Evolutionary conservation across 2,888 invertebrate genomes (phyloP), one percentile per base, ranked within the genome.

Genomic region (Pollenia griseotomentosa): DNA sequence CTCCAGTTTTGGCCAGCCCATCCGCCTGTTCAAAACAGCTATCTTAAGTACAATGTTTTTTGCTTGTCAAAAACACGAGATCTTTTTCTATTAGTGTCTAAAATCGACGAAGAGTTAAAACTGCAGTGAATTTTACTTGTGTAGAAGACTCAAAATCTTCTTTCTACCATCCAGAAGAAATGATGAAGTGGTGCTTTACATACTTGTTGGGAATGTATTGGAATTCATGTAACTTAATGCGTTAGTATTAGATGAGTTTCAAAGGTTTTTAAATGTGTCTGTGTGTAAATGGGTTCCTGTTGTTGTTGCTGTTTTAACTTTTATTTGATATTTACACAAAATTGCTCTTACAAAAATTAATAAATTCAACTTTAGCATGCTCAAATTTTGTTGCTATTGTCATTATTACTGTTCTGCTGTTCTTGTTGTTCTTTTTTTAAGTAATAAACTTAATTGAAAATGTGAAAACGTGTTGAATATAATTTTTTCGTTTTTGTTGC

Each of bases 321-420:
- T 83, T 61, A 73, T 71, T 71, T 86, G 61, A 77, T 66, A 63
- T 83, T 89, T 90, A 92, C 92, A 92, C 91, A 91, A 90, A 91
- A 91, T 91, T 91, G 91, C 91, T 91, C 90, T 91, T 92, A 92
- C 90, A 91, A 90, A 91, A 92, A 92, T 91, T 92, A 92, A 92
- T 91, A 91, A 91, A 91, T 91, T 87, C 88, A 90, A 90, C 89
- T 89, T 92, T 91, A 89, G 89, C 89, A 89, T 81, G 23, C 42
- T 81, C 87, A 78, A 70, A 55, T 70, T 66, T 77, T 78, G 48
- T 53, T 42, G 65, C 73, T 73, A n/a, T 44, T 84, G 68, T 73
- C 19, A 12, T 68, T 78, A 19, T 6, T 46, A n/a, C n/a, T 42
- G 12, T 33, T n/a, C n/a, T 63, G 6, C 79, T 66, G 48, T 78